Conservation (phyloP, 2,888 invertebrate species). For the Gastrophysa polygoni region DNA sequence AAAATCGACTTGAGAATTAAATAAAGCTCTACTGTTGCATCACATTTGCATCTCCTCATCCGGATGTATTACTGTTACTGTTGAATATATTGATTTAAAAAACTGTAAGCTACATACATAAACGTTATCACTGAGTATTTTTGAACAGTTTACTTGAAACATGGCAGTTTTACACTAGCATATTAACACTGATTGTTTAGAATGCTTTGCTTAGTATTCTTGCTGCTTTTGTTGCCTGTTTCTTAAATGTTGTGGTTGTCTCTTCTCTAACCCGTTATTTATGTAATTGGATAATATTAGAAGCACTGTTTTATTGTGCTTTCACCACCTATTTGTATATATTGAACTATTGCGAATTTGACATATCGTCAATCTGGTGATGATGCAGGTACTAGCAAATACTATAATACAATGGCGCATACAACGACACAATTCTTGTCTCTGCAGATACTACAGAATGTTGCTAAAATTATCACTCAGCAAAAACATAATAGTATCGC, state of each 20-base stretch:
- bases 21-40: not conserved
- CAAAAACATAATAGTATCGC: too few relatives aligned
- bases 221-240: conserved; percentile 31
- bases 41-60: conserved; percentile 11
- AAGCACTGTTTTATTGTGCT: conserved; percentile 19
- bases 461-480: too few relatives aligned
- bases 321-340: conserved; percentile 23
- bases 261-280: not conserved
- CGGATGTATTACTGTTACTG: conserved; percentile 11
- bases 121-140: conserved; percentile 5
- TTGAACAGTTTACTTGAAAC: conserved; percentile 21
- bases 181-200: conserved; percentile 28
- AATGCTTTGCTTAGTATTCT: conserved; percentile 37
- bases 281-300: conserved; percentile 13
- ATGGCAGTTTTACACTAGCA: conserved; percentile 37
- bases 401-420: too few relatives aligned
- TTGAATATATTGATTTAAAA: too few relatives aligned
- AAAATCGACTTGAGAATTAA: too few relatives aligned
- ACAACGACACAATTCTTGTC: too few relatives aligned
- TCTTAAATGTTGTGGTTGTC: conserved; percentile 19
- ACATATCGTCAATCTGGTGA: not conserved
- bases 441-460: too few relatives aligned
- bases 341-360: conserved; percentile 7
- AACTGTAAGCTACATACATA: conserved; percentile 14
- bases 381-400: too few relatives aligned